Base-by-base conservation (phyloP, 2,113 vertebrate genomes). In the Megaceryle maxima region DNA sequence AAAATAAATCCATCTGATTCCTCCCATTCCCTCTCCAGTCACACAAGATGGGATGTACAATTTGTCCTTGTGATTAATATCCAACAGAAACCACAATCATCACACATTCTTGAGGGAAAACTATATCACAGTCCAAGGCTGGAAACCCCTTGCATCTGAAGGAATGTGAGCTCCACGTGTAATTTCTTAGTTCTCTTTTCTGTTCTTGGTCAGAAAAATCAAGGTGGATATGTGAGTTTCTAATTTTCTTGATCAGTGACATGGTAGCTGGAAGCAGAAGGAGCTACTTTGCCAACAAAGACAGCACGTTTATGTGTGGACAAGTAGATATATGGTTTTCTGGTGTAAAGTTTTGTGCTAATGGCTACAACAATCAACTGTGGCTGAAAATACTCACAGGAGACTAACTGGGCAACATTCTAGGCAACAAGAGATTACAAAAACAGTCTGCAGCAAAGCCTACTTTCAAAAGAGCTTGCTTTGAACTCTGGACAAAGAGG, bases 81-180 rank as follows among this genome's bases (percentile, higher is more conserved):
- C 16, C 50, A 51, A 84, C 92, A 51, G 18, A 64, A 92, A 46
- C 10, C 12, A 10, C 2, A 9, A 26, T 16, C 17, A 28, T 33
- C 44, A n/a, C 31, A 12, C 2, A 15, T 13, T 68, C 51, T 39
- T 60, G 19, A 67, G n/a, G 17, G 28, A 63, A 25, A 10, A 43
- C 7, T 13, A 3, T 41, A 28, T 48, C 35, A n/a, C 14, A 62
- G 21, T 1, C 25, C 8, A 17, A 46, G 41, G 19, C 0, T 72
- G 78, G 74, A 82, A 94, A 25, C 2, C 15, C 26, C 13, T 56
- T 83, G 39, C 15, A 60, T 35, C 22, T 51, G 57, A 31, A 88
- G 16, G 16, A 89, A 35, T 8, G 11, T 39, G n/a, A 89, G 26
- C 29, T 41, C n/a, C 64, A 74, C 16, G 19, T 21, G 2, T 35